phyloP scores from a whole-genome alignment of 2,113 vertebrate genomes.

The Propithecus coquereli region DNA sequence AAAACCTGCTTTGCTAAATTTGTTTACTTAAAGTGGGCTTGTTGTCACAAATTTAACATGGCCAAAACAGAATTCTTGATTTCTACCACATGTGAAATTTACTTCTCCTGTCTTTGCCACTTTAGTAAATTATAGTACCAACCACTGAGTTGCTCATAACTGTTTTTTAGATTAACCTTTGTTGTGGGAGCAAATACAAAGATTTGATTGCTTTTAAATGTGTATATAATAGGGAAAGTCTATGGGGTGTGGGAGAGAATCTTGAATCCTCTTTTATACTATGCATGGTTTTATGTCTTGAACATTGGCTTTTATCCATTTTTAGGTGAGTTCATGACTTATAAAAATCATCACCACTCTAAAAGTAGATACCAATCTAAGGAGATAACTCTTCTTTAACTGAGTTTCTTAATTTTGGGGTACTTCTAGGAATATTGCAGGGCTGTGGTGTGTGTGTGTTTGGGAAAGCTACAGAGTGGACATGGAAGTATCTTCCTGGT shows the following conservation, averaged over 20 bases:
- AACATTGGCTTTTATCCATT: not conserved
- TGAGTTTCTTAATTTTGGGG: not conserved
- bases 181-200: not conserved
- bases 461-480: not conserved
- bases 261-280: not conserved
- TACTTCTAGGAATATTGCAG: not conserved
- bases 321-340: not conserved
- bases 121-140: not conserved
- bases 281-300: slow-evolving; percentile 7
- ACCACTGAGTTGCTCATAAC: not conserved
- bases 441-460: not conserved
- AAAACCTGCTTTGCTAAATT: not conserved
- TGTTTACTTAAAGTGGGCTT: not conserved
- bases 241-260: not conserved
- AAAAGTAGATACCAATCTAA: not conserved
- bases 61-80: not conserved
- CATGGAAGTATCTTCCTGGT: not conserved
- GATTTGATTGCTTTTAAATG: slow-evolving; percentile 5
- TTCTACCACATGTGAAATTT: not conserved
- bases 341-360: not conserved
- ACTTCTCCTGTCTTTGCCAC: not conserved
- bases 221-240: not conserved
- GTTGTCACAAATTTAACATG: not conserved
- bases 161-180: not conserved
- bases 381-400: not conserved